These are phyloP conservation scores for Lacerta bilineata DNA, from an alignment of 2,797 vertebrate genomes.

Conservation along the genomic window DNA sequence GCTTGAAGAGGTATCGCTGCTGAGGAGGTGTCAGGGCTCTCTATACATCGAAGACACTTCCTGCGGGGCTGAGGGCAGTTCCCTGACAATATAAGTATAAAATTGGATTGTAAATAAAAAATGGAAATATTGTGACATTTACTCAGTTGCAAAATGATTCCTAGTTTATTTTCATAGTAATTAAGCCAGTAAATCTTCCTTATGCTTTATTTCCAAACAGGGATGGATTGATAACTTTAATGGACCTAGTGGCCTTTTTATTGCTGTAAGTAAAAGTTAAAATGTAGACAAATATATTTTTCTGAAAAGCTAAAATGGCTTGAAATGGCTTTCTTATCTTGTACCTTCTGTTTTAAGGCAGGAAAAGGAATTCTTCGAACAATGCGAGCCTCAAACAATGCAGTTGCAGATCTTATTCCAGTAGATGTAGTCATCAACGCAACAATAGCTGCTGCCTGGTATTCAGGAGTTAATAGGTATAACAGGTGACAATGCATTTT, in stretches of 20 bases:
- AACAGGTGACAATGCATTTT: constrained; percentile 77
- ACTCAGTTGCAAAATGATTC: background rate
- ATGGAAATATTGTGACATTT: background rate
- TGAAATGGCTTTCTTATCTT: constrained; percentile 62
- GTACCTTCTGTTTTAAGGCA: constrained; percentile 84
- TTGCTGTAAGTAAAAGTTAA: constrained; percentile 89
- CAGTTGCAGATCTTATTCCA: constrained; percentile 96
- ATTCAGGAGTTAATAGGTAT: constrained; percentile 92
- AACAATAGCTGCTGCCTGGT: constrained; percentile 95
- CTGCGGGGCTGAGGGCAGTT: too few relatives aligned
- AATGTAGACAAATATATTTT: background rate
- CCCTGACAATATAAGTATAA: too few relatives aligned
- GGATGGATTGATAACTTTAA: constrained; percentile 99
- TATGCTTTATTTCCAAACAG: constrained; percentile 74
- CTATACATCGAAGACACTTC: too few relatives aligned
- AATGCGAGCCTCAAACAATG: constrained; percentile 95
- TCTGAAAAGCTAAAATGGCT: constrained; percentile 25
- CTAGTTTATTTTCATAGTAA: background rate
- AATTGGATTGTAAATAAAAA: background rate
- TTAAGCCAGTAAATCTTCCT: background rate
- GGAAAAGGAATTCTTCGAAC: constrained; percentile 99
- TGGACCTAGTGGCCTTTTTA: constrained; percentile 97
- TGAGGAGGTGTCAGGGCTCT: too few relatives aligned
- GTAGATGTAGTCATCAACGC: constrained; percentile 96
- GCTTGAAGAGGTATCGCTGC: too few relatives aligned